Base-by-base conservation (phyloP, 2,797 vertebrate species). In the Mionectes olivaceus region DNA sequence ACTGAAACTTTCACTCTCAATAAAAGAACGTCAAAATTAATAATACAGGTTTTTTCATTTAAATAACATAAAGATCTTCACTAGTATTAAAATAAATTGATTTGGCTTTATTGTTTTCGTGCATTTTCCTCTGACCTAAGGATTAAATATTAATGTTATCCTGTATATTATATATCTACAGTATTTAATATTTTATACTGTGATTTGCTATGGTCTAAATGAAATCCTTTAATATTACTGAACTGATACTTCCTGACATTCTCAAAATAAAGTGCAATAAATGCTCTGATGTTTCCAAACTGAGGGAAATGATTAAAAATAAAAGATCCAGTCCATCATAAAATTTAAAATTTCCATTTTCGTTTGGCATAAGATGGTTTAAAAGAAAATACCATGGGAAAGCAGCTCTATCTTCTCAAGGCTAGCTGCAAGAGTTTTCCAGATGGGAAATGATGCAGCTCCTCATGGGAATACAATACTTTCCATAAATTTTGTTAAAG, bases 111-210 rank as follows among this genome's bases (percentile, higher is more conserved):
- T 80, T 90, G 77, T 82, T 92, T 95, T 94, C 24, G 2, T 82
- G 67, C 35, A 79, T 95, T 95, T 95, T 76, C 19, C 41, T 70
- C 59, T 89, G 77, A 87, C 83, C 89, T 61, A 73, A 81, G 22
- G 46, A 93, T 93, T 92, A 96, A 93, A 93, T 96, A 94, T 96
- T 94, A 86, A 96, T 93, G 44, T 55, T 64, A 65, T 44, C 71
- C n/a, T 90, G 74, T 65, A 50, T 84, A 93, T 57, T 83, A 65
- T 3, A 44, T 91, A 89, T 73, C 53, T 83, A 61, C 17, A 47
- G 65, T 76, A 89, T 83, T 95, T 90, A 96, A 95, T 94, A 95
- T 95, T 95, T 96, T 65, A 95, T 90, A 78, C 30, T 78, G 50
- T 43, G 70, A 82, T 93, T 94, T 95, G 44, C 83, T 37, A 56